A percentile compares a stretch with the other conserved stretches of the same genome.
Conservation (phyloP, 2,888 invertebrate species). For the Plemyria rubiginata region DNA sequence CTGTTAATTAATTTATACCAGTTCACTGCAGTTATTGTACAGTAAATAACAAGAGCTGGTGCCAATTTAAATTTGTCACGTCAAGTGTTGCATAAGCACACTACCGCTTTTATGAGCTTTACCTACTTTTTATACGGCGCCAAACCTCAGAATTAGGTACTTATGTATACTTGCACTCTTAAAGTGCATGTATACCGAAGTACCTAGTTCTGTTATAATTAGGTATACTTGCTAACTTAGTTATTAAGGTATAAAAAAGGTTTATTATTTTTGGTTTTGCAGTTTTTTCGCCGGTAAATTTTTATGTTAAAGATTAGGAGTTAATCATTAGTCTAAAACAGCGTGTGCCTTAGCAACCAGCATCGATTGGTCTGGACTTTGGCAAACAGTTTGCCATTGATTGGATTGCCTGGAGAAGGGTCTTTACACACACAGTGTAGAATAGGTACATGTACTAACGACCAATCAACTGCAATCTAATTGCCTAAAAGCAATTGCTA, state of each 20-base stretch:
- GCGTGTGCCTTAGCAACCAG: neutral
- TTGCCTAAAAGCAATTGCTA: no score
- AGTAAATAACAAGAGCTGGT: conserved; percentile 3
- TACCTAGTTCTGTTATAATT: no score
- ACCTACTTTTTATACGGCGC: no score
- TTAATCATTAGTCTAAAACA: neutral
- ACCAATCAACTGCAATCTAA: neutral
- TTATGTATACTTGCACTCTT: no score
- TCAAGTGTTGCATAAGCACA: neutral
- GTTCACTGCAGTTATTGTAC: conserved; percentile 13
- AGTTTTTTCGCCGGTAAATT: no score
- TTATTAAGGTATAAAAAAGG: no score
- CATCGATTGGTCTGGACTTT: neutral
- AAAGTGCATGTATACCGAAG: no score
- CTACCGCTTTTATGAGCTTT: neutral
- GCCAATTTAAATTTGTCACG: neutral
- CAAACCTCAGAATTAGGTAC: no score
- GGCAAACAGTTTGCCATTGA: neutral
- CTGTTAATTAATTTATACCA: conserved; percentile 17
- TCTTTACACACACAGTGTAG: neutral
- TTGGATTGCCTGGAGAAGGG: neutral
- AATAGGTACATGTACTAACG: neutral
- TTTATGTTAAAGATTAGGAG: no score
- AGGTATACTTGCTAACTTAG: no score
- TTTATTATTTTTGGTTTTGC: no score